Evolutionary conservation across 2,113 vertebrate species (phyloP), one percentile per base, ranked within the genome.

Genomic region (Anthoscopus minutus): DNA sequence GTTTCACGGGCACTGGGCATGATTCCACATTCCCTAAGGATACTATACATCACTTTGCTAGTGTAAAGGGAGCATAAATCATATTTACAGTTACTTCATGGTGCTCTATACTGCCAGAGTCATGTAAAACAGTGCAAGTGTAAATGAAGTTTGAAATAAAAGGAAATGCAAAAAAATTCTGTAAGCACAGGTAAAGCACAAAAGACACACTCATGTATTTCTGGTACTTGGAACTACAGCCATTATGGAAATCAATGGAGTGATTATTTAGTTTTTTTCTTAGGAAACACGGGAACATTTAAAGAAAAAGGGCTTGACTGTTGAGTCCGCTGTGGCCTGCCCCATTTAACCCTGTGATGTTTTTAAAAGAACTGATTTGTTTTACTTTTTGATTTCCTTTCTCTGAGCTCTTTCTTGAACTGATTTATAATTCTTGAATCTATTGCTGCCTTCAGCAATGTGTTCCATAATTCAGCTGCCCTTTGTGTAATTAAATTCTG

Each of bases 401-500:
- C 93, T 89, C 80, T 91, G 71, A 95, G 88, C 73, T 96, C 94
- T 97, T 97, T 94, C 96, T 97, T 97, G 94, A 96, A 86, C 95
- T 95, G 92, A 96, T 97, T 98, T 97, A 96, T 97, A 97, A 97
- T 97, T 97, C 91, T 96, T 96, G 93, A 91, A 97, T 96, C 96
- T 96, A 94, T 94, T 95, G 90, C 94, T 95, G 96, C 96, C 96
- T 95, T 97, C 93, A 98, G 97, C 96, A 94, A 95, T 94, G 93
- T 72, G 80, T 86, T 86, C 94, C 88, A 95, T 97, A 97, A 96
- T 96, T 97, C 94, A 97, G 77, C 89, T 65, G 93, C 89, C 95
- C 91, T 96, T 95, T 93, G 91, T 86, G 89, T 97, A 98, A 98
- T 98, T 97, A 98, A 98, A 98, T 98, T 97, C 97, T 95, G 65